Evolutionary conservation across 1,140 invertebrate genomes (phyloP), one percentile per base, ranked within the genome.

Genomic region (Drosophila obscura): DNA sequence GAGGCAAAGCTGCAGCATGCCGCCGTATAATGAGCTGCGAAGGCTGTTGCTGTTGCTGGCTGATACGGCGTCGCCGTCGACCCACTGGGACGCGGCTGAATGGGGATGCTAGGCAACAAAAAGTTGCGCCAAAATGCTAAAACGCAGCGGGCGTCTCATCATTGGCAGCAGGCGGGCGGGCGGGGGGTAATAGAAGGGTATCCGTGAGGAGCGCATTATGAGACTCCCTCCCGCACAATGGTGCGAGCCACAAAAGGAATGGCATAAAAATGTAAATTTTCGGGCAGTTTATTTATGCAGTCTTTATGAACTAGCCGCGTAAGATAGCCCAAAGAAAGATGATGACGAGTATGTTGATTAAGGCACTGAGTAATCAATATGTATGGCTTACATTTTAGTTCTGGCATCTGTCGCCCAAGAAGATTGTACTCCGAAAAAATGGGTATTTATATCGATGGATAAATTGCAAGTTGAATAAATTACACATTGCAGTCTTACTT

Each of bases 61-160:
- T 64, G 53, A 52, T 59, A 69, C 51, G 60, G 75, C 71, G 61
- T 73, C 80, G 62, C 77, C 65, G 58, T 71, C 11, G 35, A 11
- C 35, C 35, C 35, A 63, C 82, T 85, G 82, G 55, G 66, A 71
- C 67, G 51, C 51, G 24, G 19, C 44, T 64, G 66, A 58, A 58
- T 67, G 59, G 58, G 52, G 51, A 58, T 77, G 77, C 81, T 78
- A 51, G 61, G 52, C 61, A 43, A 57, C 50, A 68, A 60, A 79
- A 80, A 77, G 60, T 78, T 88, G 61, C 78, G 63, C 74, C 78
- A 76, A 87, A 87, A 87, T 82, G 78, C 62, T 87, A 76, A 79
- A 82, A 82, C 78, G 59, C 82, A 87, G 83, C 79, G 79, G 83
- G 82, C 52, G 78, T 2, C 62, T 62, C 69, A 78, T 76, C 77